A percentile compares a stretch with the other conserved stretches of the same genome.
These are phyloP conservation scores for Emys orbicularis DNA, from an alignment of 2,797 vertebrate species.

Conservation along the genomic window DNA sequence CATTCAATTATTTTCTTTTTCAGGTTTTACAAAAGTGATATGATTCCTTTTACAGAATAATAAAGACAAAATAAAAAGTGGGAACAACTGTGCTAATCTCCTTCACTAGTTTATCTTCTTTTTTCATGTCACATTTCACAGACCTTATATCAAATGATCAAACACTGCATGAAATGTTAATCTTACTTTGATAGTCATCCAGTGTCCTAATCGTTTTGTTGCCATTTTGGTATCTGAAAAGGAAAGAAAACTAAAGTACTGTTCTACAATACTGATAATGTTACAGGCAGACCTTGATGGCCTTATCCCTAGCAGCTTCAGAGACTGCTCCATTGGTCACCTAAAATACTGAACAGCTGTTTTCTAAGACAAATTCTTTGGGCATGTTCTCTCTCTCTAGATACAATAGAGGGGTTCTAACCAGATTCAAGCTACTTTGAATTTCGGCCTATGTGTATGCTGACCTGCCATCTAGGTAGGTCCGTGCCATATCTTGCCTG, in stretches of 20 bases:
- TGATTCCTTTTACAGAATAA: background rate
- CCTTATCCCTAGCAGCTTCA: background rate
- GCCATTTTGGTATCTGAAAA: background rate
- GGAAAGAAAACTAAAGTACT: background rate
- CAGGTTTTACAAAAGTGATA: background rate
- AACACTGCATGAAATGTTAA: background rate
- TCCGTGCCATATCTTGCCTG: background rate
- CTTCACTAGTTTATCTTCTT: background rate
- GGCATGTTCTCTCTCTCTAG: background rate
- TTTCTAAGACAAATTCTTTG: background rate
- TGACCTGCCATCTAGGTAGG: background rate
- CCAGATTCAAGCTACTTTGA: background rate
- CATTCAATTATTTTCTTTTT: background rate
- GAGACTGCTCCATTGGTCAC: background rate
- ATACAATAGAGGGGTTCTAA: background rate
- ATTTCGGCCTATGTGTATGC: background rate
- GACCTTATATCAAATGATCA: rapidly evolving
- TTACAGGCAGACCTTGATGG: background rate
- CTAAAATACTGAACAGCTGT: background rate
- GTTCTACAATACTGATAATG: background rate
- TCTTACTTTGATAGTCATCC: background rate
- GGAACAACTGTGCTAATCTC: background rate
- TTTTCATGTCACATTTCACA: background rate
- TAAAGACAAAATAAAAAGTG: background rate
- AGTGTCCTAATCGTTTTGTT: background rate